Base-by-base conservation (phyloP, 2,888 invertebrate species). In the Sarcophaga caerulescens region DNA sequence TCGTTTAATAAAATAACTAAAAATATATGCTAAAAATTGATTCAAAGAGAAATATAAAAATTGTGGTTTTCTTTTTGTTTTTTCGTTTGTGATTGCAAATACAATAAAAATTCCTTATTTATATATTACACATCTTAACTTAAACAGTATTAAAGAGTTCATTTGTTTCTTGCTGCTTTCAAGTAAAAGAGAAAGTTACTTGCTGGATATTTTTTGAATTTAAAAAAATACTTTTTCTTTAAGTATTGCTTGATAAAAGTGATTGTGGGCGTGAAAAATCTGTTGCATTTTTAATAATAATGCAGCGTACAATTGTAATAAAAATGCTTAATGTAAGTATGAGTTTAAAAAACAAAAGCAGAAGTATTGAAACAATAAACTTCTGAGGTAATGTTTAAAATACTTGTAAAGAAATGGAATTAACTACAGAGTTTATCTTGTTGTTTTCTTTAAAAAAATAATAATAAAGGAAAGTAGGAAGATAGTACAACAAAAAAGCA, bases 51-150 rank as follows among this genome's bases (percentile, higher is more conserved):
- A 63, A 25, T 19, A 65, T 19, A 65, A 62, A 80, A 74, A 35
- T 62, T 17, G 12, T 19, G 35, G 6, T 35, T 35, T 35, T 0
- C 8, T 35, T 35, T 35, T 1, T 35, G 8, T 35, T 35, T 35
- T 35, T 35, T 35, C 8, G 8, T 6, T 35, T 35, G 35, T 35
- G 35, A 35, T 35, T 35, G 35, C 35, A 35, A 35, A 35, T 35
- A 35, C 35, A 35, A 35, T 57, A 59, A 25, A 44, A 71, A 60
- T n/a, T 44, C 17, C 59, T 57, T 21, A 23, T 80, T 57, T 69
- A 47, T 66, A 79, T 83, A 71, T 70, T 82, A 83, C 76, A 85
- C 73, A 83, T 76, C 66, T 83, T 85, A 79, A 69, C 74, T 81
- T 76, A 82, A 70, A 79, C 44, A 52, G 35, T 35, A 35, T 35